phyloP scores from a whole-genome alignment of 1,140 invertebrate genomes.

The Spodoptera frugiperda region DNA sequence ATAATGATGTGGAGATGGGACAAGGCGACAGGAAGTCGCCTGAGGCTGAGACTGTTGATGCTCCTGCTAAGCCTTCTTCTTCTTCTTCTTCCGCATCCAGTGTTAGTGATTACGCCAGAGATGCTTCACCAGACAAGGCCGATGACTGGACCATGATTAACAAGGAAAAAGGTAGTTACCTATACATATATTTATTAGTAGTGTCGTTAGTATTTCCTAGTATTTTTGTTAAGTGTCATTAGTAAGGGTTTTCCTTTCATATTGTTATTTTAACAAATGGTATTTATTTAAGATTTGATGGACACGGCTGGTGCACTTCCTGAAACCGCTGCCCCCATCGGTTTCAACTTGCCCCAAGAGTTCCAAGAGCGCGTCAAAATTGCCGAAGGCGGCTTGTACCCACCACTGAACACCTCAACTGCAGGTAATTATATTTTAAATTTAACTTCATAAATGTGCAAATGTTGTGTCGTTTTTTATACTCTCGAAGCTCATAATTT shows the following conservation, averaged over 20 bases:
- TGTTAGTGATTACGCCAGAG: constrained; percentile 56
- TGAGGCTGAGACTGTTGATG: constrained; percentile 31
- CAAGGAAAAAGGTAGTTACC: constrained; percentile 71
- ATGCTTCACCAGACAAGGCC: constrained; percentile 69
- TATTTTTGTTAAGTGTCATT: not conserved
- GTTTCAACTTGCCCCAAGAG: constrained; percentile 74
- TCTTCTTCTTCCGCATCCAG: constrained; percentile 22
- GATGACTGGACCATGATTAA: constrained; percentile 81
- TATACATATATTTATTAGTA: too few relatives aligned
- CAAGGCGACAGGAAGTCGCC: constrained; percentile 55
- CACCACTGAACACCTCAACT: constrained; percentile 70
- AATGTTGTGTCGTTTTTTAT: not conserved
- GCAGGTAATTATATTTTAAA: constrained; percentile 67
- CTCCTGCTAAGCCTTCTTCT: not conserved
- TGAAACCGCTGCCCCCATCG: constrained; percentile 57
- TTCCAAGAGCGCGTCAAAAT: constrained; percentile 69
- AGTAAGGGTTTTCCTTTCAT: not conserved
- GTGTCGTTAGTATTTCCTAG: too few relatives aligned
- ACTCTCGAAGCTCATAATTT: not conserved
- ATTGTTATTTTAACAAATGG: not conserved
- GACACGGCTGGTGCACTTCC: constrained; percentile 57
- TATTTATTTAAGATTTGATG: constrained; percentile 65
- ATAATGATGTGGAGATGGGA: constrained; percentile 61
- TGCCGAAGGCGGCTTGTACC: constrained; percentile 66
- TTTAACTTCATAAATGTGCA: not conserved